Evolutionary conservation across 2,888 invertebrate species (phyloP).

Genomic region (Brenthis hecate): DNA sequence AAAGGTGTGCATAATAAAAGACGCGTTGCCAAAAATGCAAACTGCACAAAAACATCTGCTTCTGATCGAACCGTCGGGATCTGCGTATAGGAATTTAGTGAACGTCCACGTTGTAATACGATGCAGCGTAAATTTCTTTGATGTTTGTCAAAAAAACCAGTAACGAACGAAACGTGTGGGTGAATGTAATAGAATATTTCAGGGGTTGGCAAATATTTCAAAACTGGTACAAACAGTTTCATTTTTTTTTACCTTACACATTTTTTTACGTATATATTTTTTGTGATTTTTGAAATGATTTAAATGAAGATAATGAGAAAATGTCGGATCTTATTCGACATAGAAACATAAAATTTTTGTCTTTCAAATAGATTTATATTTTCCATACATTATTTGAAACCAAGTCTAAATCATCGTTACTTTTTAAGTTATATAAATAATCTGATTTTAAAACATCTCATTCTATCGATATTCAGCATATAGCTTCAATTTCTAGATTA

Average conservation of each 20-base stretch:
- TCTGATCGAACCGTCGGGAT: conserved; percentile 15
- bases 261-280: too few relatives aligned
- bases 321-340: too few relatives aligned
- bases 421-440: too few relatives aligned
- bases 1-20: background rate
- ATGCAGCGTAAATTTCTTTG: conserved; percentile 22
- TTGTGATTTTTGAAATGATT: too few relatives aligned
- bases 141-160: conserved; percentile 27
- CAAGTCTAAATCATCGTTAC: too few relatives aligned
- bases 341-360: too few relatives aligned
- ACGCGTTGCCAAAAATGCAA: background rate
- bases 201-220: conserved; percentile 13
- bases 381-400: too few relatives aligned
- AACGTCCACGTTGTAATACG: conserved; percentile 21
- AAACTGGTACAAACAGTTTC: conserved; percentile 3
- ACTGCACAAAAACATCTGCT: conserved; percentile 3
- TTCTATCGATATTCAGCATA: too few relatives aligned
- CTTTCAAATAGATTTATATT: too few relatives aligned
- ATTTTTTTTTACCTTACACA: background rate
- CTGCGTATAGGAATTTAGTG: conserved; percentile 22
- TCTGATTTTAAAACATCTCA: too few relatives aligned
- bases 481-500: too few relatives aligned
- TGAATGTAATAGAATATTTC: conserved; percentile 21
- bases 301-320: too few relatives aligned
- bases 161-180: conserved; percentile 12